Percentiles rank a stretch among this genome's conserved stretches.
Evolutionary conservation across 1,140 invertebrate genomes (phyloP).

Genomic region (Bursaphelenchus mucronatus): DNA sequence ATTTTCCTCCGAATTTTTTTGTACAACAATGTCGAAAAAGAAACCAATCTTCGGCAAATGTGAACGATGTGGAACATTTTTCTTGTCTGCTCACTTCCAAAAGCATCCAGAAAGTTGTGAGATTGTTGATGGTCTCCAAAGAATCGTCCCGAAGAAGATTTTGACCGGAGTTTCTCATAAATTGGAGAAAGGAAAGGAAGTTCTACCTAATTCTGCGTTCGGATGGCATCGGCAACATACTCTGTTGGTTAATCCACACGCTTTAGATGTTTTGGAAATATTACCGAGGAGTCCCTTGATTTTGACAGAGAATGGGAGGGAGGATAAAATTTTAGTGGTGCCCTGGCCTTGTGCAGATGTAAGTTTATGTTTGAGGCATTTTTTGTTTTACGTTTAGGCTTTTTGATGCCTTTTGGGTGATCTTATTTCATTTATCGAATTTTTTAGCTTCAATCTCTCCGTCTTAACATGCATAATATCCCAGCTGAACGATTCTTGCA

Average conservation of each 20-base stretch:
- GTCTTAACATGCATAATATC: not conserved
- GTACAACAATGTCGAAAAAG: constrained; percentile 8
- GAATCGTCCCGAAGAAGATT: constrained; percentile 7
- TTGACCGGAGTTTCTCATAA: not conserved
- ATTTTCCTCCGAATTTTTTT: not conserved
- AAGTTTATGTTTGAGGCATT: constrained; percentile 5
- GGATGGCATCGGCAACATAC: constrained; percentile 33
- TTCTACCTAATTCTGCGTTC: constrained; percentile 26
- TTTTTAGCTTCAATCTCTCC: constrained; percentile 23
- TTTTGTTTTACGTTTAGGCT: not conserved
- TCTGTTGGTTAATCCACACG: constrained; percentile 26
- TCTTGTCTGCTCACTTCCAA: constrained; percentile 12
- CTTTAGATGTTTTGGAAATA: constrained; percentile 24
- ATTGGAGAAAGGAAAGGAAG: constrained; percentile 13
- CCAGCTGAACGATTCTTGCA: constrained; percentile 15
- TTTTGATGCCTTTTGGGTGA: too few relatives aligned
- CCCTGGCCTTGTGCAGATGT: constrained; percentile 38
- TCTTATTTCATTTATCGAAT: constrained; percentile 3
- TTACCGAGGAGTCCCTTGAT: constrained; percentile 25
- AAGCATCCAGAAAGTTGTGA: constrained; percentile 15
- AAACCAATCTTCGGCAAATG: constrained; percentile 19
- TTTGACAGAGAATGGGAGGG: constrained; percentile 1
- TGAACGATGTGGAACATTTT: constrained; percentile 9
- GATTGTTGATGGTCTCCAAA: constrained; percentile 1
- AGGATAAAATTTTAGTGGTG: constrained; percentile 7